These are phyloP conservation scores for Dioctria rufipes DNA, from an alignment of 2,888 invertebrate species.

Conservation along the genomic window DNA sequence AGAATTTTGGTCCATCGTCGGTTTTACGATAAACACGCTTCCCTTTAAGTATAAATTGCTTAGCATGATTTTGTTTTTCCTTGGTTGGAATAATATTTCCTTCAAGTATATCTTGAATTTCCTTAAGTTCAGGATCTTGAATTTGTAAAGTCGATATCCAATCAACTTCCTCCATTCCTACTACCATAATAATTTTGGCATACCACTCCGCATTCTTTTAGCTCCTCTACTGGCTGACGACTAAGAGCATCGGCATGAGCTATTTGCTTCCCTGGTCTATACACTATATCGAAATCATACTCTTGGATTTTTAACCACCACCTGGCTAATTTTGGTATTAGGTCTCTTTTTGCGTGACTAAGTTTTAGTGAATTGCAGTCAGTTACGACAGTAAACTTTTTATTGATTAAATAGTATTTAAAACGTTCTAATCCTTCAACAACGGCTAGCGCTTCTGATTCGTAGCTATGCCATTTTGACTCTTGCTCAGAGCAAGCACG, in stretches of 20 bases:
- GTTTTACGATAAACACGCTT: slow-evolving; percentile 12
- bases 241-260: neutral
- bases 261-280: neutral
- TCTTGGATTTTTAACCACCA: slow-evolving; percentile 46
- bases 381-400: neutral
- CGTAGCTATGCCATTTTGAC: slow-evolving; percentile 17
- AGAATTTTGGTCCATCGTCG: neutral
- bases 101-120: neutral
- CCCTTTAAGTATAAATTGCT: neutral
- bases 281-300: neutral
- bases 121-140: neutral
- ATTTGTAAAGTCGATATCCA: neutral
- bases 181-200: neutral
- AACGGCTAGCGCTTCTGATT: neutral
- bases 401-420: neutral
- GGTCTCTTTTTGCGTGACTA: neutral
- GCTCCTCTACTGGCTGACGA: neutral
- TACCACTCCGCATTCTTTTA: neutral
- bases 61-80: neutral
- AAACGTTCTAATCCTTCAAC: neutral
- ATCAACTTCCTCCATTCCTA: neutral
- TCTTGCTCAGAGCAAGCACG: neutral
- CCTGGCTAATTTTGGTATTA: slow-evolving; percentile 63
- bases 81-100: neutral
- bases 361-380: neutral